These are phyloP conservation scores for Aphelinus certus DNA, from an alignment of 1,140 invertebrate genomes.

Conservation along the genomic window DNA sequence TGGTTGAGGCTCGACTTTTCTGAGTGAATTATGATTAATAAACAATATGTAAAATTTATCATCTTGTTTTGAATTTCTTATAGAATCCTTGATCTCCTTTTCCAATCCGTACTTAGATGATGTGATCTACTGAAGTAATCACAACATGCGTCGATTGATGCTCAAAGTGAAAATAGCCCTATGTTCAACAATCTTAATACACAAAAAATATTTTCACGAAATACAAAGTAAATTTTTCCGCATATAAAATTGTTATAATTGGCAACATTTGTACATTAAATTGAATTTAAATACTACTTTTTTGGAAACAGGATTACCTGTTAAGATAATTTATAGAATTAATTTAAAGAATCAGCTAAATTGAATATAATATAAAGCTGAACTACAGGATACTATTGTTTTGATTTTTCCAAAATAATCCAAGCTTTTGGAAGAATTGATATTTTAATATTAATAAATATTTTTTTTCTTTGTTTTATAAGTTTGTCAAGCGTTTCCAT, in stretches of 20 bases:
- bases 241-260: constrained; percentile 30
- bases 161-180: constrained; percentile 24
- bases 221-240: constrained; percentile 20
- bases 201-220: constrained; percentile 13
- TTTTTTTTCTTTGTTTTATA: neutral
- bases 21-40: constrained; percentile 61
- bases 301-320: neutral
- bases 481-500: neutral
- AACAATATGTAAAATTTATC: constrained; percentile 61
- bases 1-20: constrained; percentile 60
- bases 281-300: neutral
- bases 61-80: constrained; percentile 9
- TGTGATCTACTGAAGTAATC: neutral
- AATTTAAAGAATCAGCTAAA: neutral
- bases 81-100: neutral
- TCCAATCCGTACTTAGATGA: neutral
- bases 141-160: constrained; percentile 1
- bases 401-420: no score
- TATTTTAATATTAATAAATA: no score
- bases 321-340: neutral
- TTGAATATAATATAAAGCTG: no score
- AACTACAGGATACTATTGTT: no score
- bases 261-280: constrained; percentile 10
- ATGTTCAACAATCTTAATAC: constrained; percentile 24
- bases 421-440: constrained; percentile 3